These are phyloP conservation scores for Esox masquinongy DNA, from an alignment of 2,797 vertebrate species.

Conservation along the genomic window DNA sequence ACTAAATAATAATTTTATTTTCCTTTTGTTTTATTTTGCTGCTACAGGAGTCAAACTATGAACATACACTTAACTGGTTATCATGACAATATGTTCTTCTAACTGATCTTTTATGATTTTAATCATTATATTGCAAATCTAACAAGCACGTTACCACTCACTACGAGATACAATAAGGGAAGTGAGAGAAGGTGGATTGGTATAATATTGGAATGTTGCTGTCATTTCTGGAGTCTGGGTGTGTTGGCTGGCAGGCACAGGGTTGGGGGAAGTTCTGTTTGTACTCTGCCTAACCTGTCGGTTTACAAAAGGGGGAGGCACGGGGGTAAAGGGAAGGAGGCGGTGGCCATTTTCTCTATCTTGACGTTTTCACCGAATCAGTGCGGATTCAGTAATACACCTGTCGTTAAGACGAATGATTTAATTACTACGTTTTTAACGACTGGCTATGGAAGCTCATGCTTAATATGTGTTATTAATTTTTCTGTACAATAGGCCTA, in stretches of 20 bases:
- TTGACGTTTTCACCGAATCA: slow-evolving; percentile 40
- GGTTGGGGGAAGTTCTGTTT: not conserved
- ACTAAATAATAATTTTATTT: too few species aligned
- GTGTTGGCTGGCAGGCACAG: slow-evolving; percentile 9
- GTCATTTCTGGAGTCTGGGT: slow-evolving; percentile 10
- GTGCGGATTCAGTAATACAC: slow-evolving; percentile 36
- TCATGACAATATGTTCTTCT: not conserved
- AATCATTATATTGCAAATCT: not conserved
- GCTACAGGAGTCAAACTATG: not conserved
- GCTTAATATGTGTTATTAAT: slow-evolving; percentile 37
- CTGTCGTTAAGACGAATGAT: slow-evolving; percentile 33
- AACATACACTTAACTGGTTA: not conserved
- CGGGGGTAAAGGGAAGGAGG: slow-evolving; percentile 55
- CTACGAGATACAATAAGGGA: not conserved
- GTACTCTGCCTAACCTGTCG: slow-evolving; percentile 63
- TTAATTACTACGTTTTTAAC: slow-evolving; percentile 9
- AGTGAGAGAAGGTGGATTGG: not conserved
- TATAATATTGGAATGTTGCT: slow-evolving; percentile 45
- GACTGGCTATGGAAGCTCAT: slow-evolving; percentile 16
- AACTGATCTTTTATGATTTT: not conserved
- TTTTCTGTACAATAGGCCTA: slow-evolving; percentile 13
- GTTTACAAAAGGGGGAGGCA: slow-evolving; percentile 40
- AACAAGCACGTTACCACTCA: not conserved
- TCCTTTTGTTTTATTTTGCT: not conserved
- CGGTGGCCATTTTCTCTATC: slow-evolving; percentile 56